Conservation (phyloP, 2,797 vertebrate genomes). For the Simalia tracyae region DNA sequence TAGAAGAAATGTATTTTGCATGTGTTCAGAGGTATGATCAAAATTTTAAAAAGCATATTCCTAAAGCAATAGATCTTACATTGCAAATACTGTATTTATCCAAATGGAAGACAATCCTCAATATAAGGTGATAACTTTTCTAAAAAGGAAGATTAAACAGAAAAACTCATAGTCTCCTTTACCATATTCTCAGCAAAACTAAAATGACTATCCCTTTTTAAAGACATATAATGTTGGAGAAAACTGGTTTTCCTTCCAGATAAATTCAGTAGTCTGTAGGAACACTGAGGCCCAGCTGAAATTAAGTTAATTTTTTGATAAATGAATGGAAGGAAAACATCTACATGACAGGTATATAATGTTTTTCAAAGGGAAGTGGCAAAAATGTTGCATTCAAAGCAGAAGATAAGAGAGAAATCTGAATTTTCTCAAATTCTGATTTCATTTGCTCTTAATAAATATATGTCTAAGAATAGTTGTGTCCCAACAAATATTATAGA, state of each 20-base stretch:
- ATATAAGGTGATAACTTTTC: too few species aligned
- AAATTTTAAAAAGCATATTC: background rate
- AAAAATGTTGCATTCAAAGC: background rate
- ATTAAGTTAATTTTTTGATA: background rate
- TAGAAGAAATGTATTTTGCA: background rate
- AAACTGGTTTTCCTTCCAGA: background rate
- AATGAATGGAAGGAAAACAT: background rate
- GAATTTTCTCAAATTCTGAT: background rate
- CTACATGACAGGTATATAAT: background rate
- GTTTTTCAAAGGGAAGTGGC: background rate
- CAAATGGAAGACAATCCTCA: background rate
- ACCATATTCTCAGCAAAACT: too few species aligned
- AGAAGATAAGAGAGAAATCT: background rate
- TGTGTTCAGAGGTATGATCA: background rate
- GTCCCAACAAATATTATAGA: too few species aligned
- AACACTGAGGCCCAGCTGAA: background rate
- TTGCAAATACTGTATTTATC: background rate
- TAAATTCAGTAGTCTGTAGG: background rate
- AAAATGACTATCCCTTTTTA: background rate
- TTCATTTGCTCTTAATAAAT: background rate
- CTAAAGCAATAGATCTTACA: background rate
- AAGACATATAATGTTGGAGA: background rate
- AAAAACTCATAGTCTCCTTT: too few species aligned
- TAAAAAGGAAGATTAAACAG: too few species aligned
- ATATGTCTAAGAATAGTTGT: too few species aligned